These are phyloP conservation scores for Drosophila insularis DNA, from an alignment of 1,140 invertebrate genomes.

Conservation along the genomic window DNA sequence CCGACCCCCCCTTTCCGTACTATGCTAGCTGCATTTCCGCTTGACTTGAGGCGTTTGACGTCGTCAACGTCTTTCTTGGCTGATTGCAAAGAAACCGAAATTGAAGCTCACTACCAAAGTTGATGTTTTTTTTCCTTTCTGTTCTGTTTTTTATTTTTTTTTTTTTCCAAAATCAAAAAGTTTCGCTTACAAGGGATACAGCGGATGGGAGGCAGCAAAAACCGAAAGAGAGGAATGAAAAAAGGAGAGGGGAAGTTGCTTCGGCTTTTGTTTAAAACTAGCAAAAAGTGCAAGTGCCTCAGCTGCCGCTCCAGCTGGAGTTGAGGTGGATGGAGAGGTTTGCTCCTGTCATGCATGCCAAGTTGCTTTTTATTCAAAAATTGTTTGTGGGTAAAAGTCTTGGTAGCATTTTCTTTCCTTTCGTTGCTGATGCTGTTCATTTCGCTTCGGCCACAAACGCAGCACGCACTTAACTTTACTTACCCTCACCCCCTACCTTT, in stretches of 20 bases:
- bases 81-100: slow-evolving; percentile 77
- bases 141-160: slow-evolving; percentile 28
- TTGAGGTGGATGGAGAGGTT: slow-evolving; percentile 2
- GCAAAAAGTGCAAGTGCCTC: slow-evolving; percentile 74
- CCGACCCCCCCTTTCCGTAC: neutral
- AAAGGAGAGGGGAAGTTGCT: neutral
- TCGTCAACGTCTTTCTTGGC: slow-evolving; percentile 33
- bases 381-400: slow-evolving; percentile 54
- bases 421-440: slow-evolving; percentile 60
- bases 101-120: slow-evolving; percentile 71
- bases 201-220: neutral
- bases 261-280: slow-evolving; percentile 62
- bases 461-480: slow-evolving; percentile 77
- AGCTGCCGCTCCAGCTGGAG: slow-evolving; percentile 19
- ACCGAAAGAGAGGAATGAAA: no score
- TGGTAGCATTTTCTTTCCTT: slow-evolving; percentile 50
- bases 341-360: slow-evolving; percentile 60
- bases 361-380: slow-evolving; percentile 63
- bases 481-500: slow-evolving; percentile 3
- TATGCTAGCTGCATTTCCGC: slow-evolving; percentile 53
- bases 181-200: slow-evolving; percentile 48
- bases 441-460: slow-evolving; percentile 67
- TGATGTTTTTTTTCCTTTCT: slow-evolving; percentile 26
- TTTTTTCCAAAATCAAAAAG: slow-evolving; percentile 65
- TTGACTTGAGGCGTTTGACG: slow-evolving; percentile 73